Conservation (phyloP, 1,140 invertebrate species). For the Polypedilum pembai region DNA sequence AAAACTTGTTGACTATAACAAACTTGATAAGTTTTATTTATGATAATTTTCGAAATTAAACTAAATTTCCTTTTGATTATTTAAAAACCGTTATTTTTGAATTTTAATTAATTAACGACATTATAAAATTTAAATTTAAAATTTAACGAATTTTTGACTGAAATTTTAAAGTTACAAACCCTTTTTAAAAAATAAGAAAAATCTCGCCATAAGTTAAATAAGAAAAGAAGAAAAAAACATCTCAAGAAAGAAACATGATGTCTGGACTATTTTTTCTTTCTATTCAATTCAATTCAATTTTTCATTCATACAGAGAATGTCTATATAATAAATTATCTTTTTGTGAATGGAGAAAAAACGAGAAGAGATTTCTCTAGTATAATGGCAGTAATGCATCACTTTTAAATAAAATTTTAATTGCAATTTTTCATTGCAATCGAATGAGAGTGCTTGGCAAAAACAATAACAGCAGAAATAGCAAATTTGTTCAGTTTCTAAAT, state of each 20-base stretch:
- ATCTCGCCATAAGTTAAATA: no score
- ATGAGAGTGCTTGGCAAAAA: not conserved
- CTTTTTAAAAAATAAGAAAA: no score
- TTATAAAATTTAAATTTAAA: no score
- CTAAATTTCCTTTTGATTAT: no score
- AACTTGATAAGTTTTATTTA: no score
- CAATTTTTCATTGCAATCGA: not conserved
- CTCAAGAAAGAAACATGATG: not conserved
- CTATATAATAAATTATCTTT: not conserved
- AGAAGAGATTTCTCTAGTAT: not conserved
- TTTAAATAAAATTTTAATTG: conserved; percentile 6
- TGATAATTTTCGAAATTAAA: no score
- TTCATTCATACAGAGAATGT: not conserved
- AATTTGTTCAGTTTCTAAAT: conserved; percentile 1
- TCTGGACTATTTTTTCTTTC: not conserved
- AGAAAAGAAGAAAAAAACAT: no score
- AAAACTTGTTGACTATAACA: no score
- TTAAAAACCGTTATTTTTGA: no score
- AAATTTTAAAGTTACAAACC: no score
- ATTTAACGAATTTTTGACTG: no score
- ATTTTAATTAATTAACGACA: no score
- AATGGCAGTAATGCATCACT: conserved; percentile 4
- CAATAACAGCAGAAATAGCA: not conserved
- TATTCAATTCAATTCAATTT: conserved; percentile 8
- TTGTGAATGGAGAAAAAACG: not conserved